phyloP scores from a whole-genome alignment of 1,140 invertebrate species.

The Platorchestia sp. region DNA sequence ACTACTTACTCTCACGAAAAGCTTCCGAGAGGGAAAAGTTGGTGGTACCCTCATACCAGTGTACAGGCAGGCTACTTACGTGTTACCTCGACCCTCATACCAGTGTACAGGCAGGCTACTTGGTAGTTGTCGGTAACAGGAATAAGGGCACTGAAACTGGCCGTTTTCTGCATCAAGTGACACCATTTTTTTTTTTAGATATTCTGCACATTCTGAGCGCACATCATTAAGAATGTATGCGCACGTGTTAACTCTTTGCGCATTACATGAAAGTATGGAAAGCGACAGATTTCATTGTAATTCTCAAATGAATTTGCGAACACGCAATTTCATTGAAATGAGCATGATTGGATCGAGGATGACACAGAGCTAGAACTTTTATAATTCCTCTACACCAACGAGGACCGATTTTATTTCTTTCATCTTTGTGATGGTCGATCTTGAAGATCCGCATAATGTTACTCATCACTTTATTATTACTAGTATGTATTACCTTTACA shows the following conservation, averaged over 20 bases:
- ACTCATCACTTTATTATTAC: slow-evolving; percentile 21
- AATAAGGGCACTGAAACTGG: background rate
- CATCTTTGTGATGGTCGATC: background rate
- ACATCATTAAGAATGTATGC: background rate
- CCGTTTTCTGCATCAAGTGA: background rate
- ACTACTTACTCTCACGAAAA: background rate
- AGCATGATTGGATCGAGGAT: background rate
- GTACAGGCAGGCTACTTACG: no score
- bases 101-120: no score
- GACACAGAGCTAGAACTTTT: background rate
- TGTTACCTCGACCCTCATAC: no score
- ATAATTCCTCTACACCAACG: background rate
- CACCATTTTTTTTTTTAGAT: background rate
- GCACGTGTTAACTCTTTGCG: background rate
- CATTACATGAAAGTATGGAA: background rate
- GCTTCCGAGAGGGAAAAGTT: background rate
- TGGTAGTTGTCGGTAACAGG: background rate
- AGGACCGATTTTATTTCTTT: background rate
- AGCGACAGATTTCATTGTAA: background rate
- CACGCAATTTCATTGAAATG: background rate
- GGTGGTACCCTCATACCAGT: no score
- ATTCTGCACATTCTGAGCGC: background rate
- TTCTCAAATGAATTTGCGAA: background rate
- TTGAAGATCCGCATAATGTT: slow-evolving; percentile 27
- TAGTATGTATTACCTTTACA: background rate